A percentile compares a stretch with the other conserved stretches of the same genome.
phyloP scores from a whole-genome alignment of 2,113 vertebrate genomes.

The Psilopsiagon aymara region DNA sequence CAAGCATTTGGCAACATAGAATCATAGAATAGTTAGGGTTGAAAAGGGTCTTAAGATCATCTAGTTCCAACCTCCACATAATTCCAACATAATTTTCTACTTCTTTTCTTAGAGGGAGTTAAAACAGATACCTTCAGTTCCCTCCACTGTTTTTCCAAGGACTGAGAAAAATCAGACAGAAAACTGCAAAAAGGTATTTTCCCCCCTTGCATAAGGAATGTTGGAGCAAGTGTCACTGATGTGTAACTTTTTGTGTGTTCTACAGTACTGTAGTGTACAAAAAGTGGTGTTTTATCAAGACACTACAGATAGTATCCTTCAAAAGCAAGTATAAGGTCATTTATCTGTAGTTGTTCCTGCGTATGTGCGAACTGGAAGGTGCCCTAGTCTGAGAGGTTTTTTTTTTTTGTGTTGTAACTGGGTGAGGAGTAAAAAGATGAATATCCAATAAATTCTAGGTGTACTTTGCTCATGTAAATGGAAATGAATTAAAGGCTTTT shows the following conservation, averaged over 20 bases:
- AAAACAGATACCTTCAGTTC: constrained; percentile 44
- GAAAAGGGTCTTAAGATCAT: background rate
- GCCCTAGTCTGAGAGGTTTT: background rate
- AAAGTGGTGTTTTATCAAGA: background rate
- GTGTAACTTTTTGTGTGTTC: background rate
- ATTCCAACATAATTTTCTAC: background rate
- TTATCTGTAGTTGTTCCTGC: background rate
- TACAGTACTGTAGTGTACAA: background rate
- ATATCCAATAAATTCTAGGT: background rate
- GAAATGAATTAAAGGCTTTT: background rate
- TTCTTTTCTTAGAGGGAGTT: constrained; percentile 45
- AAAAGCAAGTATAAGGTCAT: background rate
- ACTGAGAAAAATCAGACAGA: constrained; percentile 70
- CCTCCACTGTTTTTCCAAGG: constrained; percentile 49
- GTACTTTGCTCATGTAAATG: background rate
- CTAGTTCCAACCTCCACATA: background rate
- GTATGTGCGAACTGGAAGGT: background rate
- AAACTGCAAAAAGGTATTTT: constrained; percentile 73
- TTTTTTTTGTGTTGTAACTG: background rate
- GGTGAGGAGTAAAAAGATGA: background rate
- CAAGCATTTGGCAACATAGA: background rate
- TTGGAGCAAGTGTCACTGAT: background rate
- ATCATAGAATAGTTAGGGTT: background rate
- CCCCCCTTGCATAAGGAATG: background rate
- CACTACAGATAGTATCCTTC: background rate